Conservation (phyloP, 37 sponge, comb jelly and placozoan species). For the Beroe forskalii region DNA sequence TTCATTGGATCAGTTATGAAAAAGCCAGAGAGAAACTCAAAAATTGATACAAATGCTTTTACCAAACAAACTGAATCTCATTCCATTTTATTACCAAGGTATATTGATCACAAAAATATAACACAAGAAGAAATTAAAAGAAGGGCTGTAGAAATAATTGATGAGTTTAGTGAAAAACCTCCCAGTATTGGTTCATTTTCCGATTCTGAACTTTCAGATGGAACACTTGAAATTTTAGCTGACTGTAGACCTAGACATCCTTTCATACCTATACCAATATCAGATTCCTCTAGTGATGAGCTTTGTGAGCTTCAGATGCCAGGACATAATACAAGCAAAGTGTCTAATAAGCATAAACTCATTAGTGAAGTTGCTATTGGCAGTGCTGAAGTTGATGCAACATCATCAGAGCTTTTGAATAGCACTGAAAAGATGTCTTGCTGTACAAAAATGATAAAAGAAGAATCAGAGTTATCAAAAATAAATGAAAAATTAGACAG, state of each 20-base stretch:
- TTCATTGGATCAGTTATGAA: background rate
- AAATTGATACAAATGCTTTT: background rate
- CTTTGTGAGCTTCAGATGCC: background rate
- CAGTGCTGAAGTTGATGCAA: background rate
- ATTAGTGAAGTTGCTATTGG: background rate
- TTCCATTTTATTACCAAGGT: background rate
- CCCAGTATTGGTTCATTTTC: constrained; percentile 25
- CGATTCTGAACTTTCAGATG: constrained; percentile 34
- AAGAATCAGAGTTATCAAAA: background rate
- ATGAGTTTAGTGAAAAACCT: background rate
- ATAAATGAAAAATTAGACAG: constrained; percentile 12
- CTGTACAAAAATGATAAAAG: background rate
- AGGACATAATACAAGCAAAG: background rate
- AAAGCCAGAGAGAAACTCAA: background rate
- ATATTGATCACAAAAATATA: background rate
- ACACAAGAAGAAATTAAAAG: constrained; percentile 22
- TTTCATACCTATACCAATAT: constrained; percentile 9
- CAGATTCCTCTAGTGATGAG: constrained; percentile 4
- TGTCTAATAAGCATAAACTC: background rate
- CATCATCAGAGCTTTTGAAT: background rate
- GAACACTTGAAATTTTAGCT: constrained; percentile 1
- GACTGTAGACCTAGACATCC: constrained; percentile 34
- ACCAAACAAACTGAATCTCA: background rate
- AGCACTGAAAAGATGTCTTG: background rate
- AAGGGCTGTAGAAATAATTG: background rate